These are phyloP conservation scores for Cryptotermes secundus DNA, from an alignment of 1,140 invertebrate species.

Conservation along the genomic window DNA sequence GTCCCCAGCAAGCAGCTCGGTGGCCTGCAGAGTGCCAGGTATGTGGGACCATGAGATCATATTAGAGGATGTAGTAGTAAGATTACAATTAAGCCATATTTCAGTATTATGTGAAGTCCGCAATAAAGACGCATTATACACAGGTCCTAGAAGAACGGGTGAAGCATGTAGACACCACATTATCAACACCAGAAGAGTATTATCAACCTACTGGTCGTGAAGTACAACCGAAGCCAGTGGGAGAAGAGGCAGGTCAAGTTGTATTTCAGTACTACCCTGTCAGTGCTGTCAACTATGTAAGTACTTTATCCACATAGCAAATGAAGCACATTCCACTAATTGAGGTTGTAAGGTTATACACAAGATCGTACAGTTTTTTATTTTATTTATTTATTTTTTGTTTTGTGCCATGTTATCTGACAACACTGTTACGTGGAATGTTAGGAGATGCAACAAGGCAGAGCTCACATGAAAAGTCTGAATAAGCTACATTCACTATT, in stretches of 20 bases:
- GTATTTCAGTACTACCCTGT: slow-evolving; percentile 86
- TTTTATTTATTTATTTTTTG: too few species aligned
- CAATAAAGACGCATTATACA: not conserved
- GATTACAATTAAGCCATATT: too few species aligned
- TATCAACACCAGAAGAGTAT: slow-evolving; percentile 73
- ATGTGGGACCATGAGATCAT: not conserved
- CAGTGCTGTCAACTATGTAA: slow-evolving; percentile 86
- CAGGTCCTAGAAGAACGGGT: slow-evolving; percentile 82
- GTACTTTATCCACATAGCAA: slow-evolving; percentile 43
- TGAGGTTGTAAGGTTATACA: not conserved
- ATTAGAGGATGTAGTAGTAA: too few species aligned
- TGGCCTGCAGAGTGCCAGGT: slow-evolving; percentile 57
- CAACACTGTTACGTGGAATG: too few species aligned
- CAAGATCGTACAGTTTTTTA: too few species aligned
- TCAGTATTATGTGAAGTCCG: too few species aligned
- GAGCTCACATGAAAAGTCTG: too few species aligned
- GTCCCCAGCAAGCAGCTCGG: slow-evolving; percentile 71
- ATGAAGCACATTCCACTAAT: not conserved
- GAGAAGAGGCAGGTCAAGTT: slow-evolving; percentile 80
- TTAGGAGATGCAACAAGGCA: too few species aligned
- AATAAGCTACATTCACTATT: too few species aligned
- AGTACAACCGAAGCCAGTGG: slow-evolving; percentile 77
- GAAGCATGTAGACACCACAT: slow-evolving; percentile 71
- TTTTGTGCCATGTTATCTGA: too few species aligned
- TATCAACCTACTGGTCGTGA: slow-evolving; percentile 76